Base-by-base conservation (phyloP, 2,888 invertebrate species). In the Alviniconcha strummeri region DNA sequence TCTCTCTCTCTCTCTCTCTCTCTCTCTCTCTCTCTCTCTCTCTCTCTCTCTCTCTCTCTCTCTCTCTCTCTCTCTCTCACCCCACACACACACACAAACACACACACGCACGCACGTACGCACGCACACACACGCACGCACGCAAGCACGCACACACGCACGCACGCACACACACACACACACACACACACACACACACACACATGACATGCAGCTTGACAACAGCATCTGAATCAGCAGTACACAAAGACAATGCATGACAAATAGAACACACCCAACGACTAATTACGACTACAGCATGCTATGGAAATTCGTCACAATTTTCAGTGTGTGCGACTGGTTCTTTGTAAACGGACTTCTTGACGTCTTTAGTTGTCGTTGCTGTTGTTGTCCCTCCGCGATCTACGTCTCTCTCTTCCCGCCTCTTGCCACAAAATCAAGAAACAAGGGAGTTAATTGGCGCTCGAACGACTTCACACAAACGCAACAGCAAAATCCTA, bases 161-260 rank as follows among this genome's bases (percentile, higher is more conserved):
- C 71, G 5, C n/a, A 4, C 71, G 5, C 71, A n/a, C 71, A 71
- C 19, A 71, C 71, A 71, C 19, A 74, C 52, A 74, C 54, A 54
- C 74, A 74, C 74, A 54, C 74, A 54, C 71, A 71, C 71, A 71
- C 71, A 71, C 71, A 71, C 71, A 71, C 71, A 69, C 69, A 69
- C 69, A 69, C 17, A 69, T 6, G n/a, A 13, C 64, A 9, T 64
- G 15, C 15, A 15, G 64, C 15, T 9, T 9, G 64, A 36, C 3
- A 36, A 36, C 36, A 36, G 36, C 36, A 36, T 36, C 36, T 36
- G 36, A 36, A 36, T 36, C 36, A 36, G 36, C 36, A 36, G 36
- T 3, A 3, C 3, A 36, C 36, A 36, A 36, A 36, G 36, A 36
- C 36, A 36, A 36, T 36, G 36, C 36, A 36, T 36, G 36, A 36